These are phyloP conservation scores for Limnodromus scolopaceus DNA, from an alignment of 2,797 vertebrate genomes.

Conservation along the genomic window DNA sequence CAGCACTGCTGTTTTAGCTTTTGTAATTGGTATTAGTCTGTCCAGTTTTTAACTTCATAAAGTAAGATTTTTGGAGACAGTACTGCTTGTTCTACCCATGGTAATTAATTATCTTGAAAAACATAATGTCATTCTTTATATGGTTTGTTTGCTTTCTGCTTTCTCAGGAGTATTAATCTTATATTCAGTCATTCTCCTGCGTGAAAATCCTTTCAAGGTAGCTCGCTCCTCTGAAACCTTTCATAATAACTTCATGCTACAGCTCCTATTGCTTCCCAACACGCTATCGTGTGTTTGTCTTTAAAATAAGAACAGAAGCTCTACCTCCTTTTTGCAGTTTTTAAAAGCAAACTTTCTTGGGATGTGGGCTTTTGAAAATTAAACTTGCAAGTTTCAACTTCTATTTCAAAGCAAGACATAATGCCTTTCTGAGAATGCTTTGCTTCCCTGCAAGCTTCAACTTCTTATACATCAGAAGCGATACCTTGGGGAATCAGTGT, in stretches of 20 bases:
- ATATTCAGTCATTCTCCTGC: neutral
- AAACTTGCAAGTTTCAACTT: neutral
- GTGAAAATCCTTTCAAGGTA: neutral
- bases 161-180: neutral
- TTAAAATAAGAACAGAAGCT: neutral
- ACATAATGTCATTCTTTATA: neutral
- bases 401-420: neutral
- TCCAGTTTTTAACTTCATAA: neutral
- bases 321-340: neutral
- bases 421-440: neutral
- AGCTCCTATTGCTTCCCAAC: neutral
- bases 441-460: neutral
- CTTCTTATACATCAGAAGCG: neutral
- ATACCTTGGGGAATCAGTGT: constrained; percentile 1
- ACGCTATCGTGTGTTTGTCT: neutral
- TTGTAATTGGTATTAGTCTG: neutral
- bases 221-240: neutral
- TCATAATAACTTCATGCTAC: neutral
- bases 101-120: neutral
- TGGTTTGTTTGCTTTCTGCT: neutral
- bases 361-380: constrained; percentile 12
- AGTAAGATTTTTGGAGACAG: neutral
- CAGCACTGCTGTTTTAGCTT: neutral
- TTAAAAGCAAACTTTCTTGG: constrained; percentile 20
- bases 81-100: neutral